A percentile compares a stretch with the other conserved stretches of the same genome.
phyloP scores from a whole-genome alignment of 35 echinoderm and acorn worm genomes.

The Strongylocentrotus purpuratus region DNA sequence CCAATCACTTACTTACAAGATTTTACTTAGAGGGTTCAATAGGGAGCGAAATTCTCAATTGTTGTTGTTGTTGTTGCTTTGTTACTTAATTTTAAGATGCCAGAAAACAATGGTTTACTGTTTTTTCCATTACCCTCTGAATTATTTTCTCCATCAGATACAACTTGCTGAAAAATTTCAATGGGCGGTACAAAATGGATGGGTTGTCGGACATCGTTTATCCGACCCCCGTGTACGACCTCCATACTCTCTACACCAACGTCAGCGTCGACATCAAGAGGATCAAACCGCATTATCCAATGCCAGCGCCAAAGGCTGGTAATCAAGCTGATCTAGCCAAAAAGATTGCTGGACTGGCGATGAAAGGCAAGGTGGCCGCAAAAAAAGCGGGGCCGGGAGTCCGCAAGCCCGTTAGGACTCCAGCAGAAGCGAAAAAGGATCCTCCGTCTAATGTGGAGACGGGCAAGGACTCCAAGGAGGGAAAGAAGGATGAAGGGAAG shows the following conservation, averaged over 20 bases:
- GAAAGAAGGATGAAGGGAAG: not conserved
- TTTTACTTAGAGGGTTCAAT: too few species aligned
- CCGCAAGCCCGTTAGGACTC: not conserved
- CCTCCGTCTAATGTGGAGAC: not conserved
- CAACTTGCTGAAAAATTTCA: slow-evolving; percentile 62
- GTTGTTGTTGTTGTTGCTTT: too few species aligned
- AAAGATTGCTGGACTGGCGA: not conserved
- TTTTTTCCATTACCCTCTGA: too few species aligned
- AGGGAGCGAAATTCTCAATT: too few species aligned
- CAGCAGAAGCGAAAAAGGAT: not conserved
- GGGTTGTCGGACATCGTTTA: slow-evolving; percentile 63
- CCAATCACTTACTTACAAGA: too few species aligned
- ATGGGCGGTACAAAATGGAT: slow-evolving; percentile 53
- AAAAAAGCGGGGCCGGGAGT: not conserved
- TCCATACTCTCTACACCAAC: slow-evolving; percentile 67
- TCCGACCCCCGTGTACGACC: slow-evolving; percentile 34
- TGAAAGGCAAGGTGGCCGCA: not conserved
- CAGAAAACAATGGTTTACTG: too few species aligned
- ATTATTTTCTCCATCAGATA: not conserved
- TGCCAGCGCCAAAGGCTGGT: slow-evolving; percentile 30
- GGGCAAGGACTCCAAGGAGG: not conserved
- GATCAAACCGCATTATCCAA: slow-evolving; percentile 51
- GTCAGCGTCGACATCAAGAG: slow-evolving; percentile 62
- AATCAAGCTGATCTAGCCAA: slow-evolving; percentile 1
- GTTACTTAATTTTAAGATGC: too few species aligned